A percentile compares a stretch with the other conserved stretches of the same genome.
Evolutionary conservation across 1,140 invertebrate species (phyloP).

Genomic region (Mizuhopecten yessoensis): DNA sequence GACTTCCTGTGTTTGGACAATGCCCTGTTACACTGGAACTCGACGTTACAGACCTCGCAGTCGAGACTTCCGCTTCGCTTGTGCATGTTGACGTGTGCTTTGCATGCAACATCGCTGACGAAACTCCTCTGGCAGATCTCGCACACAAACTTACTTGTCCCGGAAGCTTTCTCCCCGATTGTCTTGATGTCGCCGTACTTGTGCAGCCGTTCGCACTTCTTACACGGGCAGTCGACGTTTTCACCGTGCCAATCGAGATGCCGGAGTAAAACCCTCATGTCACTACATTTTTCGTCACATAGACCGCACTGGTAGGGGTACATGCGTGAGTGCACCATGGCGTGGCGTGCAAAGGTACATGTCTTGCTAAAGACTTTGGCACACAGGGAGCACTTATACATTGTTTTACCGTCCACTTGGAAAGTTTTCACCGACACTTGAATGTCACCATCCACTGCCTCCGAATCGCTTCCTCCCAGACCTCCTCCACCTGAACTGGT

Average conservation of each 20-base stretch:
- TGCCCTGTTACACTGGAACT: conserved; percentile 57
- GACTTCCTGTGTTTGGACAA: conserved; percentile 55
- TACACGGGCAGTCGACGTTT: conserved; percentile 60
- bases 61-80: conserved; percentile 46
- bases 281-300: conserved; percentile 58
- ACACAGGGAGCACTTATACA: conserved; percentile 60
- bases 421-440: conserved; percentile 59
- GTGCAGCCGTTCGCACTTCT: conserved; percentile 60
- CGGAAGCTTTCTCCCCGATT: conserved; percentile 32
- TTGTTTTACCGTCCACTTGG: conserved; percentile 59
- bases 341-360: conserved; percentile 59
- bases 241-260: conserved; percentile 61
- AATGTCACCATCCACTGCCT: conserved; percentile 46
- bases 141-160: conserved; percentile 57
- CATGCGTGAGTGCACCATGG: conserved; percentile 56
- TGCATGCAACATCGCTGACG: conserved; percentile 54
- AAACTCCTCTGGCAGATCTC: conserved; percentile 61
- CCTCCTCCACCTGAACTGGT: neutral
- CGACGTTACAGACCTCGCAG: conserved; percentile 58
- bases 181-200: conserved; percentile 36
- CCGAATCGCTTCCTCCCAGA: neutral
- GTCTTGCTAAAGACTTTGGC: conserved; percentile 57
- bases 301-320: conserved; percentile 63
- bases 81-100: conserved; percentile 57
- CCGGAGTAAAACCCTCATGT: conserved; percentile 59